Conservation (phyloP, 2,888 invertebrate species). For the Magallana nippona region DNA sequence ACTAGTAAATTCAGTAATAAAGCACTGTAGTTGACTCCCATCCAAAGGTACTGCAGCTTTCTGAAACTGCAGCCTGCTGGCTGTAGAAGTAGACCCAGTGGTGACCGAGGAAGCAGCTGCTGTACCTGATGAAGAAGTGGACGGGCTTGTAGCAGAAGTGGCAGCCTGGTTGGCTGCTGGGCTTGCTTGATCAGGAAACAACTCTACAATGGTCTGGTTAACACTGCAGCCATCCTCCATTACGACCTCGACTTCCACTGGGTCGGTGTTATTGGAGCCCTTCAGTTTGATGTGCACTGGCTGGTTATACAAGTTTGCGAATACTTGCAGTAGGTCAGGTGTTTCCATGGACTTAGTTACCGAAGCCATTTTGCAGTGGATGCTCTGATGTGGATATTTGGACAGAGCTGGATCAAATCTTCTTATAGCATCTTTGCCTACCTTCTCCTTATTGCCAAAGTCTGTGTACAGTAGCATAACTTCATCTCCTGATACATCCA, state of each 20-base stretch:
- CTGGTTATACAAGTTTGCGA: constrained; percentile 25
- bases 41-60: constrained; percentile 33
- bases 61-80: neutral
- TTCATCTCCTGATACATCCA: constrained; percentile 79
- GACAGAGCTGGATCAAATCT: constrained; percentile 48
- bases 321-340: constrained; percentile 25
- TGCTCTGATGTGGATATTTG: constrained; percentile 49
- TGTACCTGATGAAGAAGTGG: neutral
- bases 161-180: constrained; percentile 15
- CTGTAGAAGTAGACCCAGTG: neutral
- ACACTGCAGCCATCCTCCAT: constrained; percentile 30
- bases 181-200: constrained; percentile 15
- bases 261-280: constrained; percentile 33
- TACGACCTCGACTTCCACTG: constrained; percentile 34
- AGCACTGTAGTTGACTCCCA: constrained; percentile 36
- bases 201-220: constrained; percentile 11
- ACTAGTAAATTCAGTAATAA: constrained; percentile 38
- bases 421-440: constrained; percentile 81
- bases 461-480: constrained; percentile 84
- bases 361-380: constrained; percentile 52
- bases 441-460: constrained; percentile 86
- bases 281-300: constrained; percentile 17
- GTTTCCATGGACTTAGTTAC: constrained; percentile 34
- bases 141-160: constrained; percentile 5
- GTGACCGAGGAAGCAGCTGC: neutral